Base-by-base conservation (phyloP, 2,888 invertebrate genomes). In the Acleris sparsana region DNA sequence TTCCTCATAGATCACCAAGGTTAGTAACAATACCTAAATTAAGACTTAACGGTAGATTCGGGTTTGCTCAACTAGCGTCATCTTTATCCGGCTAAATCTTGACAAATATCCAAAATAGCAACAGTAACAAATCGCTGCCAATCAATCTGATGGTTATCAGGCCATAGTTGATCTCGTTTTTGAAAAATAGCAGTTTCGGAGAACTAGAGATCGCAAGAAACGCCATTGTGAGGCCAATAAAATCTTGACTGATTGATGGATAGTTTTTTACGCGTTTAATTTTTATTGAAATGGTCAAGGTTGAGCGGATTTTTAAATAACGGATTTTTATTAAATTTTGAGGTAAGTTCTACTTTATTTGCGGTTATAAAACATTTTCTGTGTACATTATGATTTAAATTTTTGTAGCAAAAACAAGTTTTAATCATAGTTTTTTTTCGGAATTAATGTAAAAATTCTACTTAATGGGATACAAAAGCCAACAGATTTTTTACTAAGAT, bases 171-270 rank as follows among this genome's bases (percentile, higher is more conserved):
- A 81, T 77, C 83, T 80, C 82, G 82, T 87, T 89, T 85, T 80
- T 84, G 82, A 86, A 84, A 87, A 87, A 89, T 84, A 79, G 83
- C 80, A 75, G 75, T 70, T 92, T 92, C 92, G 72, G 73, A 74
- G 88, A 91, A 92, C 82, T 46, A 72, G 69, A 69, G 69, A 87
- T 87, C 81, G 85, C 86, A 71, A 79, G 83, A 79, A 81, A 70
- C 76, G 75, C 88, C 73, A 88, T 90, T 89, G 89, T 90, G 73
- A 80, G 55, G 77, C 86, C 86, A 88, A 89, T 90, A 88, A 90
- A 86, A 86, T 81, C 84, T 80, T 85, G 81, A 79, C 89, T 91
- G 92, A 92, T 92, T 90, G 91, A 92, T 92, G 91, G 86, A 89
- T 80, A 84, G 73, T 72, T 75, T 84, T 90, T 92, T 92, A 89